Conservation (phyloP, 2,888 invertebrate species). For the Tipula lateralis region DNA sequence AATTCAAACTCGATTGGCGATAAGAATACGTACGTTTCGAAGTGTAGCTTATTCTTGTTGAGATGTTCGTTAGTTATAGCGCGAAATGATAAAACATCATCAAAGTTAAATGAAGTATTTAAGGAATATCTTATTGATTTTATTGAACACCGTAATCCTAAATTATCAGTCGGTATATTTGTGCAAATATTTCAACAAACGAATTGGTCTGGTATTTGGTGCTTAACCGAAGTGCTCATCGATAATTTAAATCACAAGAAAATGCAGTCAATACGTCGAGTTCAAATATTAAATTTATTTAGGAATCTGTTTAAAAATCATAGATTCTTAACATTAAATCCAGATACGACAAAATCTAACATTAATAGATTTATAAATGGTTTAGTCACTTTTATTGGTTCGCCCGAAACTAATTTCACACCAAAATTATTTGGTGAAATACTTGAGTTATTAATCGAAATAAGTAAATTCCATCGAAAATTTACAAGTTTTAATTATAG, state of each 20-base stretch:
- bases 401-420: background rate
- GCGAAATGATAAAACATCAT: background rate
- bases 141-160: slow-evolving; percentile 41
- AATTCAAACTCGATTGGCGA: slow-evolving; percentile 36
- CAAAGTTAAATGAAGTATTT: slow-evolving; percentile 35
- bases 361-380: slow-evolving; percentile 38
- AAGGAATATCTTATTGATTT: slow-evolving; percentile 41
- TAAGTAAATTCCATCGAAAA: background rate
- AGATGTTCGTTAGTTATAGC: background rate
- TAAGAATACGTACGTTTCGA: background rate
- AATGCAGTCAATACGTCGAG: slow-evolving; percentile 61
- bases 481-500: background rate
- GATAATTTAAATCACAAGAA: slow-evolving; percentile 54
- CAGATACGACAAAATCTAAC: slow-evolving; percentile 36
- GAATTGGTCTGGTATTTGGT: slow-evolving; percentile 61
- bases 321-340: slow-evolving; percentile 39
- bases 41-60: background rate
- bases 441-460: background rate
- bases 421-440: slow-evolving; percentile 19
- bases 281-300: slow-evolving; percentile 63
- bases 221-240: slow-evolving; percentile 55
- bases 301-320: slow-evolving; percentile 59
- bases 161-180: slow-evolving; percentile 60
- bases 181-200: slow-evolving; percentile 57
- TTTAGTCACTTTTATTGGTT: background rate